Evolutionary conservation across 2,113 vertebrate genomes (phyloP).

Genomic region (Cheilinus undulatus): DNA sequence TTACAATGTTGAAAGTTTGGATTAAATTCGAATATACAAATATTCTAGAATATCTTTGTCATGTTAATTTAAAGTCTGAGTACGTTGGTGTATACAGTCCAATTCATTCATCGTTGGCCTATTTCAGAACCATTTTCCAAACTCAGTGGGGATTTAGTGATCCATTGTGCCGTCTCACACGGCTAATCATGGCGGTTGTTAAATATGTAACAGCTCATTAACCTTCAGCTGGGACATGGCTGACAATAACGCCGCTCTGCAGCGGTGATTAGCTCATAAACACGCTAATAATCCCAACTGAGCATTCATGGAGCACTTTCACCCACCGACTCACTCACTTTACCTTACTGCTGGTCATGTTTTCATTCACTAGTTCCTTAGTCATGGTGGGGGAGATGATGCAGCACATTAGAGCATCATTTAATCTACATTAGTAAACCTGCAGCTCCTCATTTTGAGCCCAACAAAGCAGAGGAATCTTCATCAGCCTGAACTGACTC

Average conservation of each 20-base stretch:
- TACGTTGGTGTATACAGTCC: too few relatives aligned
- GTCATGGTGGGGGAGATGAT: background rate
- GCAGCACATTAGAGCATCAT: too few relatives aligned
- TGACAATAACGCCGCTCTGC: background rate
- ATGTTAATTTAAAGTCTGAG: too few relatives aligned
- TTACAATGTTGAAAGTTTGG: too few relatives aligned
- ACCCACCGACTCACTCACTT: background rate
- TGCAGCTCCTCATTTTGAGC: too few relatives aligned
- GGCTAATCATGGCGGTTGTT: slow-evolving; percentile 33
- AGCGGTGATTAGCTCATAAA: slow-evolving; percentile 16
- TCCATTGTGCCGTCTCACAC: background rate
- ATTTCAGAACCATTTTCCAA: background rate
- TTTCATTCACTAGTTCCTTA: background rate
- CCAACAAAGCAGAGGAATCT: background rate
- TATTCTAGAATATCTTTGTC: too few relatives aligned
- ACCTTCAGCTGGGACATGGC: slow-evolving; percentile 36
- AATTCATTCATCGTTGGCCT: background rate
- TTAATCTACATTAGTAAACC: too few relatives aligned
- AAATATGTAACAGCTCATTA: slow-evolving; percentile 51
- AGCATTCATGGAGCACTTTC: slow-evolving; percentile 12
- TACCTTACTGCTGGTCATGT: slow-evolving; percentile 5
- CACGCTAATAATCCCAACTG: slow-evolving; percentile 18
- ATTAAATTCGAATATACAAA: too few relatives aligned
- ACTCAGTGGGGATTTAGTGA: background rate
- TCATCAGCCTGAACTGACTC: background rate